Percentiles rank a stretch among this genome's conserved stretches.
Evolutionary conservation across 2,888 invertebrate genomes (phyloP).

Genomic region (Leptopilina myrica): DNA sequence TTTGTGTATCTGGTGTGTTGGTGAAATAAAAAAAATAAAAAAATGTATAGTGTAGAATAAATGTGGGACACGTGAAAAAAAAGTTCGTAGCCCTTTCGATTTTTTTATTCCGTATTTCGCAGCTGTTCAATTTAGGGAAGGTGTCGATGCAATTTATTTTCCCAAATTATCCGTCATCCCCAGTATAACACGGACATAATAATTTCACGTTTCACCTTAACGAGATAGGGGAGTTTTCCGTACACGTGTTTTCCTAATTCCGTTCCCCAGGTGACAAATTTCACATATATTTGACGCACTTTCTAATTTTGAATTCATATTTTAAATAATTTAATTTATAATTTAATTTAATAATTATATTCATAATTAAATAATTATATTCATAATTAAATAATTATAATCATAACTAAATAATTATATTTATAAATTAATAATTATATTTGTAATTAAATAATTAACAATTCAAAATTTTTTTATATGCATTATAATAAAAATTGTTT

Average conservation of each 20-base stretch:
- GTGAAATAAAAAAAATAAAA: no score
- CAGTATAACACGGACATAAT: background rate
- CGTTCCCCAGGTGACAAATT: background rate
- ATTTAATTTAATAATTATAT: no score
- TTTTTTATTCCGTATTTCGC: background rate
- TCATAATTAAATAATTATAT: no score
- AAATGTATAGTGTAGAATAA: no score
- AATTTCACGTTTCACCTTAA: background rate
- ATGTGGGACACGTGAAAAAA: background rate
- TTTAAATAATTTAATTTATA: no score
- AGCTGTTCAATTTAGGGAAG: background rate
- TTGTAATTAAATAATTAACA: no score
- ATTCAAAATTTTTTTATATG: no score
- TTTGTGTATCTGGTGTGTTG: no score
- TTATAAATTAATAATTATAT: no score
- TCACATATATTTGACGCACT: background rate
- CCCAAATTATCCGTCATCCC: background rate
- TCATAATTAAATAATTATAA: no score
- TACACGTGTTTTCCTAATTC: background rate
- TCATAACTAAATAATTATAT: no score
- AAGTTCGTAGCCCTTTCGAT: background rate
- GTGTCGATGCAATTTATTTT: background rate
- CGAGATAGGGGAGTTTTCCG: background rate
- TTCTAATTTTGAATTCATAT: background rate
- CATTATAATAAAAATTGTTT: no score